These are phyloP conservation scores for Lampris incognitus DNA, from an alignment of 2,113 vertebrate genomes.

Conservation along the genomic window DNA sequence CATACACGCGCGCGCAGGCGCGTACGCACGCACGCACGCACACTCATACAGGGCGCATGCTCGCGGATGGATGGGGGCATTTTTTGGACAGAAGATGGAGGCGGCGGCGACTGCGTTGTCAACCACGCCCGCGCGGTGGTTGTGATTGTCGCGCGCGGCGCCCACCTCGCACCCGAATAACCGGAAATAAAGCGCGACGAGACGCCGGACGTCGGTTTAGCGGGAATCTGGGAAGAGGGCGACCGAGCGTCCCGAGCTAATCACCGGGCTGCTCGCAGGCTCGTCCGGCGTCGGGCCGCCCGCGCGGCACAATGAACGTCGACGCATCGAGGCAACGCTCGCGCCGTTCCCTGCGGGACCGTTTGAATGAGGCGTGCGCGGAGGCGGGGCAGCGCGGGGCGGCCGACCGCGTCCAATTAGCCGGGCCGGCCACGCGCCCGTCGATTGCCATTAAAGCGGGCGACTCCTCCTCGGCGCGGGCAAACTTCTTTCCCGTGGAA, in stretches of 20 bases:
- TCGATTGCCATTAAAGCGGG: constrained; percentile 43
- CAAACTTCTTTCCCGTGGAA: constrained; percentile 67
- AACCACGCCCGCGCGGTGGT: constrained; percentile 44
- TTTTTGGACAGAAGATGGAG: constrained; percentile 72
- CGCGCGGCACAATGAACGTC: constrained; percentile 49
- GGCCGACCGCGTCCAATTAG: constrained; percentile 62
- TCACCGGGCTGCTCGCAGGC: too few species aligned
- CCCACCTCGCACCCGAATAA: too few species aligned
- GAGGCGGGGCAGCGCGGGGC: constrained; percentile 41
- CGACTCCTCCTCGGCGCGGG: constrained; percentile 31
- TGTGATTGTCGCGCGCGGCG: too few species aligned
- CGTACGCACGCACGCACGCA: constrained; percentile 11
- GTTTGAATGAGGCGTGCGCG: constrained; percentile 10
- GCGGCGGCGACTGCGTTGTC: constrained; percentile 42
- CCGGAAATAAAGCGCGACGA: too few species aligned
- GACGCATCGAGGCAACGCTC: constrained; percentile 35
- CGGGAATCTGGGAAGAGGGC: too few species aligned
- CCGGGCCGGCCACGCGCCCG: constrained; percentile 39
- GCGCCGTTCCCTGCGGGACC: constrained; percentile 58
- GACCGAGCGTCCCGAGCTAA: too few species aligned
- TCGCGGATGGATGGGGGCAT: constrained; percentile 40
- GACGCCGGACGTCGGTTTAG: too few species aligned
- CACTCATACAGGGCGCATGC: constrained; percentile 2
- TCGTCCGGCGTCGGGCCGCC: background rate
- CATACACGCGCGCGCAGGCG: constrained; percentile 15